Base-by-base conservation (phyloP, 1,140 invertebrate species). In the Conus ventricosus region DNA sequence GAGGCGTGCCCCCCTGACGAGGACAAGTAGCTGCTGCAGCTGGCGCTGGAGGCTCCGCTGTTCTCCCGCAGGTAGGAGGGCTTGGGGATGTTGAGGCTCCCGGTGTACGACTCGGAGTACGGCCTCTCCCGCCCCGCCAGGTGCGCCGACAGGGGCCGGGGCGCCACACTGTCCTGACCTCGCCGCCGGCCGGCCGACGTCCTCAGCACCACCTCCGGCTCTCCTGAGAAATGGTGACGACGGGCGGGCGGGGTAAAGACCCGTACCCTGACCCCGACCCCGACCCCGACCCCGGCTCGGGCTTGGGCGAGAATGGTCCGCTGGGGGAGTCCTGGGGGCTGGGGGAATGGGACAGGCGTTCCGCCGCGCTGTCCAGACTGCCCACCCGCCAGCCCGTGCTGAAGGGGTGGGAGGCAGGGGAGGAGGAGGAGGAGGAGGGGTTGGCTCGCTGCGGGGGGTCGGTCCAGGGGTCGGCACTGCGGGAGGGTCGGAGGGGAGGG, bases 11-110 rank as follows among this genome's bases (percentile, higher is more conserved):
- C 85, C 13, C 85, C 85, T 20, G 92, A 88, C 20, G 92, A 90
- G 15, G 92, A 91, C 11, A 90, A 76, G 71, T 85, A 87, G 90
- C 89, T 92, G 83, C 88, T 89, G 63, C 91, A 75, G 86, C 90
- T 90, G 25, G 90, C 88, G n/a, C 81, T 85, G 51, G 71, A 78
- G 10, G 67, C 39, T 82, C 91, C 57, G 86, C 92, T 93, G 89
- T 90, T 92, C 85, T 93, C 90, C 57, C 91, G 87, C 60, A 90
- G 51, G 87, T 92, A 93, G 23, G 89, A n/a, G 27, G 91, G 91
- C 88, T 89, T 88, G 86, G 92, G 92, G 91, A 93, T 93, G 91
- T 85, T 90, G 85, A 93, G 89, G 90, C 85, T 89, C 54, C 91
- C 87, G 8, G 84, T 85, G 87, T 88, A 90, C 51, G 88, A 86